Base-by-base conservation (phyloP, 2,888 invertebrate species). In the Elmis aenea region DNA sequence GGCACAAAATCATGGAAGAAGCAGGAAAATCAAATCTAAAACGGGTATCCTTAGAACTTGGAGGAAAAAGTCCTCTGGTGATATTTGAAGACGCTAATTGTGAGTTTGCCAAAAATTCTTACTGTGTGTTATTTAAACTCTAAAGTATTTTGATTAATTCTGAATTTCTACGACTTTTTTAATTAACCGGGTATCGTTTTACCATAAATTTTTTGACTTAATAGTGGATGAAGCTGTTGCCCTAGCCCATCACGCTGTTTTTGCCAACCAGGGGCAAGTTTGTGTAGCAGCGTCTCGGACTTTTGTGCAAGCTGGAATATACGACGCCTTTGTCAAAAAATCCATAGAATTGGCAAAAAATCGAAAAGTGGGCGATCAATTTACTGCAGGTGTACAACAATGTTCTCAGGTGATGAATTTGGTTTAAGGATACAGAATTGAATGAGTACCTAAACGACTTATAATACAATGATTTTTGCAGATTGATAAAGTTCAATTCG, bases 331-430 rank as follows among this genome's bases (percentile, higher is more conserved):
- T 61, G 82, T 94, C 0, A 75, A 77, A 26, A 80, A 81, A 51
- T 79, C 88, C 0, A 76, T 76, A 1, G 78, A 76, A 48, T 71
- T 80, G 50, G 90, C 90, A 1, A 71, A 76, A 48, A 70, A 74
- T 2, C 76, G 82, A 45, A 80, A 76, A 51, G 85, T 93, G 44
- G 93, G 92, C 2, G 81, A 90, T 71, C 91, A 91, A 1, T 91
- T 84, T 59, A 72, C 75, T 21, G 65, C 73, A 13, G 74, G 71
- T 2, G 73, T 72, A 0, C 70, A 79, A 30, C 90, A 90, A 62
- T 93, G 93, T 31, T 90, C 93, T 11, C 91, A 91, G 71, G 83
- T 83, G n/a, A n/a, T n/a, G n/a, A n/a, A n/a, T n/a, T n/a, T n/a
- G n/a, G 63, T 45, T 13, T 22, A 13, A 14, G 4, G 15, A 21